Percentiles rank a stretch among this genome's conserved stretches.
phyloP scores from a whole-genome alignment of 2,797 vertebrate genomes.

The Brotula barbata region DNA sequence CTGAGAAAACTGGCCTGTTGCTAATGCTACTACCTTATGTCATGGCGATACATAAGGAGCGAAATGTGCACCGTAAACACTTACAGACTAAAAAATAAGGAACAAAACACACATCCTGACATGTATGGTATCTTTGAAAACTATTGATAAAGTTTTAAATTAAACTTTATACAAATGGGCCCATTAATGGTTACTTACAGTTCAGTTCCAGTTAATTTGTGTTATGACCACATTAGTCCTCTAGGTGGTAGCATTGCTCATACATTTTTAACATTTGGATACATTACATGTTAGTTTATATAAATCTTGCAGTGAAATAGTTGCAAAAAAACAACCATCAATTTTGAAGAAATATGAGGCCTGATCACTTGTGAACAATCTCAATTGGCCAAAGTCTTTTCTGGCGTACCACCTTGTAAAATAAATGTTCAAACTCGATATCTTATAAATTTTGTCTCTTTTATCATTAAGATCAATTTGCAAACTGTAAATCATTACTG shows the following conservation, averaged over 20 bases:
- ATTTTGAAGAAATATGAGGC: background rate
- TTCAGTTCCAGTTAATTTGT: background rate
- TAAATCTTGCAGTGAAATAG: background rate
- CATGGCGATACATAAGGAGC: too few species aligned
- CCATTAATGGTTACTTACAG: too few species aligned
- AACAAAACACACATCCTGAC: too few species aligned
- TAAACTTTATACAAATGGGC: too few species aligned
- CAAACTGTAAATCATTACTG: background rate
- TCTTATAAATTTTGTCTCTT: background rate
- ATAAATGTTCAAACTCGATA: too few species aligned
- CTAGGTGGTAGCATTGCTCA: constrained; percentile 63
- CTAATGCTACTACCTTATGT: too few species aligned
- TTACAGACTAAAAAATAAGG: too few species aligned
- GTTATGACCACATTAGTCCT: constrained; percentile 41
- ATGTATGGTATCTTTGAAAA: too few species aligned
- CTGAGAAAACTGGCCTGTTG: too few species aligned
- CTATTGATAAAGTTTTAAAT: too few species aligned
- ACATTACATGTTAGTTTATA: background rate
- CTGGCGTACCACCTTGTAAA: too few species aligned
- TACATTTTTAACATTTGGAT: background rate
- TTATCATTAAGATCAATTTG: background rate
- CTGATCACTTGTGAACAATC: background rate
- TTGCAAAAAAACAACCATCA: background rate
- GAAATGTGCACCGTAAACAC: too few species aligned
- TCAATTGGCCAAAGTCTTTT: background rate